A percentile compares a stretch with the other conserved stretches of the same genome.
These are phyloP conservation scores for Polypterus senegalus DNA, from an alignment of 2,113 vertebrate genomes.

Conservation along the genomic window DNA sequence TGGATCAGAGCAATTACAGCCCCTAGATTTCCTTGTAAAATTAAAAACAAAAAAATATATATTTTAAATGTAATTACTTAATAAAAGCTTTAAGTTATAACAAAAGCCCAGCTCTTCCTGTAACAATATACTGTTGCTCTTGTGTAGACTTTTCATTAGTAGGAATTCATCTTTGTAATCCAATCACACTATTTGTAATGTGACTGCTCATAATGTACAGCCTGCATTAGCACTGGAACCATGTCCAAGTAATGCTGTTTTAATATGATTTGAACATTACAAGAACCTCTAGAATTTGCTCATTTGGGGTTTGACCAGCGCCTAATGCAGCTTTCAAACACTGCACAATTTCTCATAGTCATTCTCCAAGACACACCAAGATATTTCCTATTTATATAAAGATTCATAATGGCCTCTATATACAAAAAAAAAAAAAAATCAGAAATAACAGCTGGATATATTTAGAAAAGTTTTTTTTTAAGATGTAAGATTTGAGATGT, in stretches of 20 bases:
- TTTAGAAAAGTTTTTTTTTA: too few species aligned
- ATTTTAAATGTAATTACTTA: slow-evolving; percentile 67
- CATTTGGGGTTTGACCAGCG: slow-evolving; percentile 53
- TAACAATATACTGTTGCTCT: slow-evolving; percentile 57
- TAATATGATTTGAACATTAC: slow-evolving; percentile 59
- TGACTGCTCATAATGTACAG: slow-evolving; percentile 65
- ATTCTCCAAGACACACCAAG: not conserved
- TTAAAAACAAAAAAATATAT: slow-evolving; percentile 40
- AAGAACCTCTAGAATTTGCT: slow-evolving; percentile 45
- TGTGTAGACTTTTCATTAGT: slow-evolving; percentile 76
- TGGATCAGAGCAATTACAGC: slow-evolving; percentile 16
- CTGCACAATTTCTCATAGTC: slow-evolving; percentile 30
- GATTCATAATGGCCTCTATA: too few species aligned
- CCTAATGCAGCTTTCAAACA: slow-evolving; percentile 51
- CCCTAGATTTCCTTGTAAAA: slow-evolving; percentile 37
- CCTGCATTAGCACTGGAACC: slow-evolving; percentile 55
- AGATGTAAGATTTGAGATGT: too few species aligned
- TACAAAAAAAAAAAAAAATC: too few species aligned
- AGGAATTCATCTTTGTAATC: slow-evolving; percentile 60
- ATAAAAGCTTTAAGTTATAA: slow-evolving; percentile 49
- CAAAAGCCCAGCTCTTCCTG: slow-evolving; percentile 50
- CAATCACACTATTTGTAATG: slow-evolving; percentile 68
- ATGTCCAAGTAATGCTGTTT: slow-evolving; percentile 73
- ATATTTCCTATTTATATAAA: too few species aligned
- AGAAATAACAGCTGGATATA: too few species aligned